phyloP scores from a whole-genome alignment of 2,888 invertebrate genomes.

The Cryptops parisi region DNA sequence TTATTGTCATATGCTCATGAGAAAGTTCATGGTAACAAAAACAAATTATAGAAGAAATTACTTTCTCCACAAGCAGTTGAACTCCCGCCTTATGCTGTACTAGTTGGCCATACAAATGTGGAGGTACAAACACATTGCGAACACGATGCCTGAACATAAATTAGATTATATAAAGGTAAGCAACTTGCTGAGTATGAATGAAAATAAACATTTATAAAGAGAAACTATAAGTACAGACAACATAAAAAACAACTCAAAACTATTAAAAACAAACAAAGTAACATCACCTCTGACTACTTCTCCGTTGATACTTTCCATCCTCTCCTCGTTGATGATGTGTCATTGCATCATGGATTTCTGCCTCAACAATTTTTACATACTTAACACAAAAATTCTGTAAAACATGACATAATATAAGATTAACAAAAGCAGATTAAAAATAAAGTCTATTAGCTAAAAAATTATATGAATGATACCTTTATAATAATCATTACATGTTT shows the following conservation, averaged over 20 bases:
- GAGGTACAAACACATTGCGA: conserved; percentile 40
- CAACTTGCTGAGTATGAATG: conserved; percentile 4
- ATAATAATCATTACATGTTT: not conserved
- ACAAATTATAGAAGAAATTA: conserved; percentile 16
- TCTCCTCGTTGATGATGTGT: conserved; percentile 68
- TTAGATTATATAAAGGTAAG: not conserved
- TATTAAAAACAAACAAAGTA: conserved; percentile 14
- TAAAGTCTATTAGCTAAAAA: too few relatives aligned
- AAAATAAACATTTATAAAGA: too few relatives aligned
- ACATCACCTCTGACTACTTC: conserved; percentile 37
- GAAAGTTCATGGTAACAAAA: too few relatives aligned
- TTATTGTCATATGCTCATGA: too few relatives aligned
- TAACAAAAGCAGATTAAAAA: conserved; percentile 2
- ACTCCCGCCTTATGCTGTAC: conserved; percentile 47
- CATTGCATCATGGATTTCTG: conserved; percentile 70
- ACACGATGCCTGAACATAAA: conserved; percentile 25
- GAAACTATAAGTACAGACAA: too few relatives aligned
- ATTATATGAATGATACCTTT: not conserved
- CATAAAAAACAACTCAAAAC: not conserved
- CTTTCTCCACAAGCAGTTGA: conserved; percentile 29
- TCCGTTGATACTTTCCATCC: conserved; percentile 55
- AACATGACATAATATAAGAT: conserved; percentile 18
- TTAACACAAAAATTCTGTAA: conserved; percentile 29
- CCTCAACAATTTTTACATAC: conserved; percentile 80
- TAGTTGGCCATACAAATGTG: conserved; percentile 75